Percentiles rank a stretch among this genome's conserved stretches.
Evolutionary conservation across 2,888 invertebrate genomes (phyloP).

Genomic region (Phortica okadai): DNA sequence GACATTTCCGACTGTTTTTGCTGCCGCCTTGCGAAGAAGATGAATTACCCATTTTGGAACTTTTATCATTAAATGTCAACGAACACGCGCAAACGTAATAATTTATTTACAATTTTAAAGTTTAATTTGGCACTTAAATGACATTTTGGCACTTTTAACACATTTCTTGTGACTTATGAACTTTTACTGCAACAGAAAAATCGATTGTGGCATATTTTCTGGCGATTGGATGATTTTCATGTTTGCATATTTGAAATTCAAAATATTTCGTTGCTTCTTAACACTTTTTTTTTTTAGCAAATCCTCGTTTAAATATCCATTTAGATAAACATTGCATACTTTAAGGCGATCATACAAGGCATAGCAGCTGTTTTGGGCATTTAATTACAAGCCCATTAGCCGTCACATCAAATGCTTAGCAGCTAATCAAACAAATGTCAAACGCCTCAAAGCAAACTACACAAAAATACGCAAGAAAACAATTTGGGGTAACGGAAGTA

Average conservation of each 20-base stretch:
- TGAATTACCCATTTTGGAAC: slow-evolving; percentile 73
- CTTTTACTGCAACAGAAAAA: background rate
- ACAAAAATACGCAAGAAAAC: background rate
- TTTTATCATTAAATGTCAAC: slow-evolving; percentile 12
- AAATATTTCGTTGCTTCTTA: background rate
- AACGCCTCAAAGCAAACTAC: slow-evolving; percentile 45
- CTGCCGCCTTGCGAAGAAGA: slow-evolving; percentile 65
- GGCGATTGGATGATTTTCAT: background rate
- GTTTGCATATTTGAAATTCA: slow-evolving; percentile 4
- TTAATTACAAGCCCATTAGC: slow-evolving; percentile 67
- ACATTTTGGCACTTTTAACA: slow-evolving; percentile 59
- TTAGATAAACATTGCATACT: slow-evolving; percentile 28
- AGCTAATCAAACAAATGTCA: slow-evolving; percentile 62
- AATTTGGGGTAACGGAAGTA: slow-evolving; percentile 39
- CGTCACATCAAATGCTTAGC: slow-evolving; percentile 46
- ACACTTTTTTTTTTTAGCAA: background rate
- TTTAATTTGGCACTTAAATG: slow-evolving; percentile 63
- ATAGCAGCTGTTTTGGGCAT: slow-evolving; percentile 50
- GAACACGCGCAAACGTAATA: background rate
- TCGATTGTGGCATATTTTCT: background rate
- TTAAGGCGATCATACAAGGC: slow-evolving; percentile 11
- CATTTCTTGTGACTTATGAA: background rate
- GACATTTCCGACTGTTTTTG: slow-evolving; percentile 75
- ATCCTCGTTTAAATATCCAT: background rate
- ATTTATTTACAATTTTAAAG: slow-evolving; percentile 3